Conservation (phyloP, 2,113 vertebrate species). For the Pithys albifrons region DNA sequence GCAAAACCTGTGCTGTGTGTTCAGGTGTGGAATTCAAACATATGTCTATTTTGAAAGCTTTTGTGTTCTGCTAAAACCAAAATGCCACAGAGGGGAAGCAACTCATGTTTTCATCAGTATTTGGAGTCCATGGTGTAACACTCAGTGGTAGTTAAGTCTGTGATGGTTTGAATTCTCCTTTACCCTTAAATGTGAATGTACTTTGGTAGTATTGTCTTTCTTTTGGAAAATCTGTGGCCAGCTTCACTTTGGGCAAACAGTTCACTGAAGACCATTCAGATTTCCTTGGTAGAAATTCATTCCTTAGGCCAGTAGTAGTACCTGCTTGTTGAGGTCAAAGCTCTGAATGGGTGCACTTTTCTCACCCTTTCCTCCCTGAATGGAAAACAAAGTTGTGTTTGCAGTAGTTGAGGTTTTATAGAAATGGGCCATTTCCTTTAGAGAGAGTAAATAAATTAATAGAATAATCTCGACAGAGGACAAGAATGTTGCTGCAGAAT, state of each 20-base stretch:
- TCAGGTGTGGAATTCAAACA: conserved; percentile 1
- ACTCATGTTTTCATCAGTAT: neutral
- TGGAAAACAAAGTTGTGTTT: neutral
- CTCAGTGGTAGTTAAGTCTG: neutral
- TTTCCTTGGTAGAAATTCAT: neutral
- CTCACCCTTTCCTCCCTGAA: neutral
- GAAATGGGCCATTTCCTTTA: neutral
- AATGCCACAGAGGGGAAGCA: neutral
- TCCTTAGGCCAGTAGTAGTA: neutral
- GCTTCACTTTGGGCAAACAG: neutral
- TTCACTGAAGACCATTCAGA: neutral
- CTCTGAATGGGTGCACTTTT: neutral
- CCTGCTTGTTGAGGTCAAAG: neutral
- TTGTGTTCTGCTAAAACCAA: neutral
- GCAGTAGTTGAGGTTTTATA: neutral
- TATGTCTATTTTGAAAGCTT: neutral
- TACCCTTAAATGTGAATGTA: neutral
- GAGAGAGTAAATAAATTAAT: neutral
- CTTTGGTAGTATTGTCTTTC: neutral
- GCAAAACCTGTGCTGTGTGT: neutral
- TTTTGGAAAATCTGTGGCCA: neutral
- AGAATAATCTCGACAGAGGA: neutral
- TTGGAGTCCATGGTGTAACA: neutral
- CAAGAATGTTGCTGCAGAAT: neutral
- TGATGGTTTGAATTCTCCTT: neutral